Conservation (phyloP, 2,113 vertebrate genomes). For the Puntigrus tetrazona region DNA sequence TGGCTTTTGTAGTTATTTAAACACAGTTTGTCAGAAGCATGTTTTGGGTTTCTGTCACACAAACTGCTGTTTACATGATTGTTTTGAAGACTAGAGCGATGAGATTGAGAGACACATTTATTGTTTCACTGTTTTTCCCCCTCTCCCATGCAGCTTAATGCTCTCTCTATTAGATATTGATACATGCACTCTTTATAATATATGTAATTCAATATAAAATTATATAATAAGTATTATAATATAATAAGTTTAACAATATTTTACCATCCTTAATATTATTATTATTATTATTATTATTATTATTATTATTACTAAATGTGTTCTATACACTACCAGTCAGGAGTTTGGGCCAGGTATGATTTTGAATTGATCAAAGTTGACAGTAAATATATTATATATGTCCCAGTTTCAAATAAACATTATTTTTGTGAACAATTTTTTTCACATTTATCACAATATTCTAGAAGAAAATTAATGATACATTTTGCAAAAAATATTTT, state of each 20-base stretch:
- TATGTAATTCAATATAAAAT: not conserved
- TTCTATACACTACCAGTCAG: not conserved
- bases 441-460: no score
- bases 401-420: not conserved
- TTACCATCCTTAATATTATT: no score
- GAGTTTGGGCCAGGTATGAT: not conserved
- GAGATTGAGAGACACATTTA: not conserved
- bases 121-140: conserved; percentile 35
- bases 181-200: conserved; percentile 66
- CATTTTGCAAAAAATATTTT: not conserved
- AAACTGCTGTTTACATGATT: not conserved
- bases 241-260: not conserved
- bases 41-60: not conserved
- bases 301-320: not conserved
- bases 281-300: not conserved
- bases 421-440: not conserved
- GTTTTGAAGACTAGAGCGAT: conserved; percentile 11
- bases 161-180: conserved; percentile 67
- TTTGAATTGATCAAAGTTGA: not conserved
- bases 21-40: not conserved
- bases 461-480: not conserved
- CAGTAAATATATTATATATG: not conserved
- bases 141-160: conserved; percentile 56
- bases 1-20: not conserved
- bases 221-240: not conserved